Conservation (phyloP, 2,888 invertebrate genomes). For the Bhutanitis thaidina region DNA sequence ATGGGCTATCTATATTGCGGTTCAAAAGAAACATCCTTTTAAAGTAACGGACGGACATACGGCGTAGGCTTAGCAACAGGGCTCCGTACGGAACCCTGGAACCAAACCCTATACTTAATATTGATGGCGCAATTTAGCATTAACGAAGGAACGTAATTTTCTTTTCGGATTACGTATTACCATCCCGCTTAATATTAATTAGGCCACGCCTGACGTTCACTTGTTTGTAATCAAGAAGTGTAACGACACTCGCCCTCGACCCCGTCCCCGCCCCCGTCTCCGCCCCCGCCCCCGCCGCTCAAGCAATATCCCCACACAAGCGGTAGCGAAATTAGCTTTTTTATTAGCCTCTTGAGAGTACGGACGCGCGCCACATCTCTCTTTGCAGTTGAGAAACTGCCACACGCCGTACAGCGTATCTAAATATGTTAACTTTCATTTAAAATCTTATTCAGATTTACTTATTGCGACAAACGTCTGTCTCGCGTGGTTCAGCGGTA, state of each 20-base stretch:
- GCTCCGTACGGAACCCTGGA: too few species aligned
- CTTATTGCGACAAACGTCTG: too few species aligned
- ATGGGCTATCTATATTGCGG: too few species aligned
- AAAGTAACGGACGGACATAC: too few species aligned
- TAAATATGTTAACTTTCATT: too few species aligned
- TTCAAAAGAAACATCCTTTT: too few species aligned
- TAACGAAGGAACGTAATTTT: background rate
- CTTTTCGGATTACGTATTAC: background rate
- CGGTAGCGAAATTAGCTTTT: background rate
- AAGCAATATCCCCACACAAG: background rate
- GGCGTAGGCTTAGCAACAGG: too few species aligned
- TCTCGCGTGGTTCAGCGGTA: too few species aligned
- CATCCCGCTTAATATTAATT: background rate
- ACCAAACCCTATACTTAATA: too few species aligned
- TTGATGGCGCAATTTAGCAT: background rate
- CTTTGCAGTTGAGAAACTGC: background rate
- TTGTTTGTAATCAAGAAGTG: background rate
- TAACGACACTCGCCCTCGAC: background rate
- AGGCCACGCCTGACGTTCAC: background rate
- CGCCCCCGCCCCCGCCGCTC: background rate
- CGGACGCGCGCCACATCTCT: background rate
- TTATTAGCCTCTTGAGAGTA: background rate
- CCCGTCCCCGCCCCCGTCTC: too few species aligned
- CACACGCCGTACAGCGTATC: background rate
- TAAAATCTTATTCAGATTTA: too few species aligned